Conservation (phyloP, 1,140 invertebrate genomes). For the Archivesica marissinica region DNA sequence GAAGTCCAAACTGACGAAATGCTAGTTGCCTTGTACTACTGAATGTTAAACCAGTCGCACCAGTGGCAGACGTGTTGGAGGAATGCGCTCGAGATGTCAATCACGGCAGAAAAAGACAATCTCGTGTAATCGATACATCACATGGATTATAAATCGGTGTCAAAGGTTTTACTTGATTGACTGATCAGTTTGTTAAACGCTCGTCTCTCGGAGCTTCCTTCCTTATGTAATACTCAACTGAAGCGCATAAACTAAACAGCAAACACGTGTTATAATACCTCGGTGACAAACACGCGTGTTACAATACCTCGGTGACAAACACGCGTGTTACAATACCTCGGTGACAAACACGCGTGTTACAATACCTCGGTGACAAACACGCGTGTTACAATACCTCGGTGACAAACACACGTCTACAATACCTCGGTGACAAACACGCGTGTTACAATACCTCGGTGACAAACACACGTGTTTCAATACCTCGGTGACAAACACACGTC, state of each 20-base stretch:
- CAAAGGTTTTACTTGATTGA: conserved; percentile 14
- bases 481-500: too few species aligned
- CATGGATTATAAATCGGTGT: neutral
- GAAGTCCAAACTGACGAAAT: neutral
- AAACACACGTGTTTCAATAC: too few species aligned
- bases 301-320: too few species aligned
- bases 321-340: too few species aligned
- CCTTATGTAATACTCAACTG: conserved; percentile 31
- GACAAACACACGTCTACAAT: too few species aligned
- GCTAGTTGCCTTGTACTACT: neutral
- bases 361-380: too few species aligned
- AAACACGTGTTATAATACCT: neutral
- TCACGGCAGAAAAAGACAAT: conserved; percentile 3
- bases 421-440: too few species aligned
- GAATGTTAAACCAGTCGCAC: neutral
- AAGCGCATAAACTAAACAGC: neutral
- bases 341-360: too few species aligned
- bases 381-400: too few species aligned
- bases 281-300: too few species aligned
- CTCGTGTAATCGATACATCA: conserved; percentile 15
- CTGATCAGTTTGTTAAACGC: neutral
- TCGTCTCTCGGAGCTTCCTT: conserved; percentile 3
- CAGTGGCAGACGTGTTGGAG: neutral
- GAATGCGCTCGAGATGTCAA: conserved; percentile 6
- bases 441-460: too few species aligned